Evolutionary conservation across 2,797 vertebrate genomes (phyloP), one percentile per base, ranked within the genome.

Genomic region (Aphelocoma californica): DNA sequence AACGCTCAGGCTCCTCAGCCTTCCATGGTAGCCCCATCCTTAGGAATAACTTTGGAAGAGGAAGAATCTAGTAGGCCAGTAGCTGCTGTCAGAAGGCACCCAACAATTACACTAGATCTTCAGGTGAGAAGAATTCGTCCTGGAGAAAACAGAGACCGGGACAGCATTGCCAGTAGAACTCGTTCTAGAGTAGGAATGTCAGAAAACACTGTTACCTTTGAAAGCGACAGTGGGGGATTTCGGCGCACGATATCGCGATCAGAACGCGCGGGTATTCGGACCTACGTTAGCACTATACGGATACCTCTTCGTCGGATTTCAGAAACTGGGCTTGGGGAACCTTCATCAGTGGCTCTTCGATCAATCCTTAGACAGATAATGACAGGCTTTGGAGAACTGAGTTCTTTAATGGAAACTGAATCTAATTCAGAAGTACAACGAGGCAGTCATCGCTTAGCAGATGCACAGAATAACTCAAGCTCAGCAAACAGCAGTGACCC

Each of bases 351-450:
- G 9, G 99, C 98, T 24, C 97, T 99, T 73, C 98, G 98, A 16
- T 99, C 99, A 48, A 99, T 99, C 94, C 97, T 99, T 95, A 98
- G 99, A 34, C 99, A 99, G 97, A 99, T 99, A 79, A 99, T 99
- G 99, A 99, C 98, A 10, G 99, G 99, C 67, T 99, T 99, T 95
- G 99, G 99, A 86, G 99, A 99, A 86, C 97, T 99, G 72, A 99
- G 98, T 95, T 99, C 99, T 67, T 97, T 99, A 78, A 99, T 99
- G 98, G 99, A 99, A 97, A 99, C 98, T 0, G 99, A 99, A 94
- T 98, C 99, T 3, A 98, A 98, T 92, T 98, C 99, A 14, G 98
- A 99, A 96, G 96, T 71, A 25, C 97, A 97, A 45, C 96, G 97
- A 20, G 96, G 97, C 3, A 14, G 73, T 60, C 96, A 81, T 74